A percentile compares a stretch with the other conserved stretches of the same genome.
Evolutionary conservation across 2,113 vertebrate genomes (phyloP).

Genomic region (Poecilia latipinna): DNA sequence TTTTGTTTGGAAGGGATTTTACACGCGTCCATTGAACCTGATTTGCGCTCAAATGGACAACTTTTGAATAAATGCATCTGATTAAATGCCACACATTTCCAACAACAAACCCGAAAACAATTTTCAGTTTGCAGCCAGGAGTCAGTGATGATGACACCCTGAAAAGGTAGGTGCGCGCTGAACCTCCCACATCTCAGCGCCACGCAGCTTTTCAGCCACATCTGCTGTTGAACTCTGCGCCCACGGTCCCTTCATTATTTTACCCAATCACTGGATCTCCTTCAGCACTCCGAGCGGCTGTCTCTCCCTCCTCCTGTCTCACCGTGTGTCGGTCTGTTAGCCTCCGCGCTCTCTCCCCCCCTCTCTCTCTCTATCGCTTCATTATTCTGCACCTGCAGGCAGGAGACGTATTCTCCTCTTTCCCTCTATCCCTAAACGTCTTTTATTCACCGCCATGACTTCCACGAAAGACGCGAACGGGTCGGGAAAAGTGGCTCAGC

Average conservation of each 20-base stretch:
- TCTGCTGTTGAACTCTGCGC: constrained; percentile 41
- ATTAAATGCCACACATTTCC: background rate
- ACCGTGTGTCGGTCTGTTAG: constrained; percentile 5
- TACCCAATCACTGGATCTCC: constrained; percentile 49
- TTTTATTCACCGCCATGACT: constrained; percentile 85
- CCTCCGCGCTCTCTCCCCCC: constrained; percentile 14
- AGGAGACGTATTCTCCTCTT: constrained; percentile 12
- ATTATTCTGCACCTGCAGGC: constrained; percentile 40
- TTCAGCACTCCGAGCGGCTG: constrained; percentile 29
- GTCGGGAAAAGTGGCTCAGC: constrained; percentile 85
- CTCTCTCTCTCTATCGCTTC: constrained; percentile 30
- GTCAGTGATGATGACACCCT: constrained; percentile 13
- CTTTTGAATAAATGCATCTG: background rate
- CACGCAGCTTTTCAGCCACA: constrained; percentile 18
- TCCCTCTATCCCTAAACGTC: background rate
- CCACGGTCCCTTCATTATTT: constrained; percentile 56
- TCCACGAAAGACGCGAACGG: constrained; percentile 88
- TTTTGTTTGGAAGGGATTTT: background rate
- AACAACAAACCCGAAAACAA: background rate
- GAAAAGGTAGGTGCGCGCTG: constrained; percentile 6
- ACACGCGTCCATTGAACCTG: background rate
- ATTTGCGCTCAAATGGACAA: background rate
- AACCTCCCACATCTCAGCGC: constrained; percentile 57
- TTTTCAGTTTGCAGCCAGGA: background rate
- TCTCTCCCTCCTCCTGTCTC: constrained; percentile 25